These are phyloP conservation scores for Cecidostiba fungosa DNA, from an alignment of 2,888 invertebrate genomes.

Conservation along the genomic window DNA sequence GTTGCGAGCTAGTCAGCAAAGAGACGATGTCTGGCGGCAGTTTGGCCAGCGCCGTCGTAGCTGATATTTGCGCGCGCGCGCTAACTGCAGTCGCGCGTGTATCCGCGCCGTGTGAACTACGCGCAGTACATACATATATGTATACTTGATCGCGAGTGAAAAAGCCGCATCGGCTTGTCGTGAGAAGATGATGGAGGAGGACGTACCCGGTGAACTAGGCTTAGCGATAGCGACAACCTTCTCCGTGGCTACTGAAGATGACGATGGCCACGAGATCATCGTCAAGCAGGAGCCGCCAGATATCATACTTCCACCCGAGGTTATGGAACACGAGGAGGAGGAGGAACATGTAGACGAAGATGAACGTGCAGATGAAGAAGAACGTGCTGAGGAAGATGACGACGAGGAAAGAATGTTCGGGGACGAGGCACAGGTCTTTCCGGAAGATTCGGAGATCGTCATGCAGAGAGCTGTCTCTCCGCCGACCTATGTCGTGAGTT, in stretches of 20 bases:
- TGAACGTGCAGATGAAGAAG: neutral
- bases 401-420: neutral
- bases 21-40: neutral
- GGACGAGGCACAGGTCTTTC: neutral
- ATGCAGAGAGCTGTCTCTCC: conserved; percentile 60
- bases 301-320: neutral
- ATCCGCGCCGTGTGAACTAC: neutral
- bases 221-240: conserved; percentile 48
- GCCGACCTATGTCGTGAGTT: conserved; percentile 40
- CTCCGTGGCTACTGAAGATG: conserved; percentile 13
- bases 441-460: conserved; percentile 38
- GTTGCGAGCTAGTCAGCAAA: no score
- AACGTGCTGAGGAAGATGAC: neutral
- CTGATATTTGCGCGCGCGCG: neutral
- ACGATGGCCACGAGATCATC: conserved; percentile 35
- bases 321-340: conserved; percentile 13
- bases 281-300: conserved; percentile 60
- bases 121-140: neutral
- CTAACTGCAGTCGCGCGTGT: neutral
- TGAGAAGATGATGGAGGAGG: conserved; percentile 44
- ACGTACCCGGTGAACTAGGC: neutral
- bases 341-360: neutral
- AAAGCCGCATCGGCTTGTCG: neutral
- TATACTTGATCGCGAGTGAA: neutral
- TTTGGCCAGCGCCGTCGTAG: neutral